Percentiles rank a stretch among this genome's conserved stretches.
Evolutionary conservation across 2,888 invertebrate species (phyloP).

Genomic region (Empis stercorea): DNA sequence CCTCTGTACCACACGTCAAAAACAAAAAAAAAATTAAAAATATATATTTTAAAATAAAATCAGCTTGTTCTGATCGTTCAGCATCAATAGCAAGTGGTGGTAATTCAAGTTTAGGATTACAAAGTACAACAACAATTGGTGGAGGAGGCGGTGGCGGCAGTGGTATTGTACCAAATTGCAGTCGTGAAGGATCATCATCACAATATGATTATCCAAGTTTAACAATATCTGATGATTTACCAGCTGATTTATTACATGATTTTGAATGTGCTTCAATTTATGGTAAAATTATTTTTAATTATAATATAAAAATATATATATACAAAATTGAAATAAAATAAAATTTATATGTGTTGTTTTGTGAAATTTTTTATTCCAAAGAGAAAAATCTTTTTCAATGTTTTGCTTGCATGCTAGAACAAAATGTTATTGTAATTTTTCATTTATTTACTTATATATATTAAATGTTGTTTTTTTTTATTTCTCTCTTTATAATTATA

Average conservation of each 20-base stretch:
- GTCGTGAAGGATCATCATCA: slow-evolving; percentile 30
- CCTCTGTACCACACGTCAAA: slow-evolving; percentile 1
- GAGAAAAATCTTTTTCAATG: neutral
- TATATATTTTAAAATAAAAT: slow-evolving; percentile 1
- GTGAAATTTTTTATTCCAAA: neutral
- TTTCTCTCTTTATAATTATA: too few species aligned
- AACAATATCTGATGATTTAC: slow-evolving; percentile 35
- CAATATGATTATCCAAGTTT: slow-evolving; percentile 39
- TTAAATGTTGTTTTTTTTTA: slow-evolving; percentile 2
- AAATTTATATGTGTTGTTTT: slow-evolving; percentile 3
- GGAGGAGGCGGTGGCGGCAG: slow-evolving; percentile 13
- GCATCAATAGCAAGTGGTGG: slow-evolving; percentile 34
- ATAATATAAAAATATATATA: slow-evolving; percentile 3
- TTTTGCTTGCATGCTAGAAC: neutral
- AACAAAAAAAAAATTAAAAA: slow-evolving; percentile 4
- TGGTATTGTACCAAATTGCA: slow-evolving; percentile 15
- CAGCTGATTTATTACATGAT: slow-evolving; percentile 33
- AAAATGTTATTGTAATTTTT: too few species aligned
- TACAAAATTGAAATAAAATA: neutral
- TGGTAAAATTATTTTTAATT: slow-evolving; percentile 26
- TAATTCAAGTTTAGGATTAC: slow-evolving; percentile 32
- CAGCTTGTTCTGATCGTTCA: slow-evolving; percentile 36
- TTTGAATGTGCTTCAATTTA: slow-evolving; percentile 32
- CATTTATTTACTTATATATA: slow-evolving; percentile 2
- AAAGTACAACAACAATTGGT: slow-evolving; percentile 28